Evolutionary conservation across 2,888 invertebrate species (phyloP), one percentile per base, ranked within the genome.

Genomic region (Sisyra terminalis): DNA sequence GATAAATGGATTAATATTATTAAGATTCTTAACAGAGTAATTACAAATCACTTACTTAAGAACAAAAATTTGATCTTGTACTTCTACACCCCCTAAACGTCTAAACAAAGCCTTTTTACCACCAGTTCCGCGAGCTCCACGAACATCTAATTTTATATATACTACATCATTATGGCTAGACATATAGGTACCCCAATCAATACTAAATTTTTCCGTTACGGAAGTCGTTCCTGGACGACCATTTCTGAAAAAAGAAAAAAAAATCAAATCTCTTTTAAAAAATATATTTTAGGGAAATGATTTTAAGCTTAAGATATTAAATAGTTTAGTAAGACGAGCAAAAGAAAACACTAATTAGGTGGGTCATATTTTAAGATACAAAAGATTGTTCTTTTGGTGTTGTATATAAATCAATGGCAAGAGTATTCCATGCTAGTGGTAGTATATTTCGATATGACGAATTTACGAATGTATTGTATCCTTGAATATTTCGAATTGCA

Each of bases 111-210:
- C 73, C 47, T 82, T 77, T 52, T 85, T 78, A 39, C 89, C 88
- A 17, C 71, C 73, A 46, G 39, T 41, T 0, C 78, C 79, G 38
- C 75, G 67, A 40, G 86, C 77, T 17, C 94, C 94, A 41, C 93
- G 72, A 13, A 92, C 93, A 66, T 94, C 94, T 54, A 93, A 69
- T 55, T 84, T 77, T 38, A 89, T 82, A 63, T 90, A 88, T 45
- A 93, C 88, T 45, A 90, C 84, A 65, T 88, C 86, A 58, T 85
- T 83, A 49, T 85, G 78, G 45, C 87, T 87, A 44, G 88, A 84
- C 79, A 93, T 83, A 65, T 90, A 92, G 29, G 89, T 85, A 46
- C 88, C 87, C 88, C 90, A 92, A 62, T 87, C 85, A 51, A 90
- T 73, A 48, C 74, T 65, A 65, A 88, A 93, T 61, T 80, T 73